phyloP scores from a whole-genome alignment of 2,888 invertebrate genomes.

The Hybos culiciformis region DNA sequence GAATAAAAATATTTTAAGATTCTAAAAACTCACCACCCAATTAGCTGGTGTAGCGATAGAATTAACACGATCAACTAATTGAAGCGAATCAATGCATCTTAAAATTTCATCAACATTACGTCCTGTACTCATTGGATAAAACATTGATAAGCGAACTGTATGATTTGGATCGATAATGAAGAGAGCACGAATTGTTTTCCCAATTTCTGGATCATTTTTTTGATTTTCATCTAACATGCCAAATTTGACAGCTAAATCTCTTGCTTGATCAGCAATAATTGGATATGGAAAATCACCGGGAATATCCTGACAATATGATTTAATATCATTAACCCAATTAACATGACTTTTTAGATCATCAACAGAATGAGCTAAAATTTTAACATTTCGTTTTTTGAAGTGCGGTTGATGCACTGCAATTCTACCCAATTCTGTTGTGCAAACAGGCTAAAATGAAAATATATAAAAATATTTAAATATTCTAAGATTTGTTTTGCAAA shows the following conservation, averaged over 20 bases:
- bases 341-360: conserved; percentile 59
- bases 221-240: conserved; percentile 70
- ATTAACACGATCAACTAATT: conserved; percentile 54
- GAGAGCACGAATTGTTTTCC: conserved; percentile 58
- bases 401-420: conserved; percentile 54
- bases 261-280: conserved; percentile 62
- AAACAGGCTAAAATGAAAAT: no score
- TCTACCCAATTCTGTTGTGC: conserved; percentile 73
- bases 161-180: conserved; percentile 72
- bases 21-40: conserved; percentile 69
- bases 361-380: conserved; percentile 67
- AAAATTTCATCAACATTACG: conserved; percentile 77
- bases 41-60: conserved; percentile 74
- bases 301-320: conserved; percentile 54
- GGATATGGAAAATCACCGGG: conserved; percentile 65
- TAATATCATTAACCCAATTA: conserved; percentile 64
- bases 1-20: neutral
- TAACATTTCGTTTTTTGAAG: conserved; percentile 56
- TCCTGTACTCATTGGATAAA: conserved; percentile 75
- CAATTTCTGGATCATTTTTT: conserved; percentile 48
- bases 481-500: no score
- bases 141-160: conserved; percentile 62
- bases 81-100: conserved; percentile 68
- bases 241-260: conserved; percentile 54
- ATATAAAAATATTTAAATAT: no score